phyloP scores from a whole-genome alignment of 2,113 vertebrate species.

The Coryphaenoides rupestris region DNA sequence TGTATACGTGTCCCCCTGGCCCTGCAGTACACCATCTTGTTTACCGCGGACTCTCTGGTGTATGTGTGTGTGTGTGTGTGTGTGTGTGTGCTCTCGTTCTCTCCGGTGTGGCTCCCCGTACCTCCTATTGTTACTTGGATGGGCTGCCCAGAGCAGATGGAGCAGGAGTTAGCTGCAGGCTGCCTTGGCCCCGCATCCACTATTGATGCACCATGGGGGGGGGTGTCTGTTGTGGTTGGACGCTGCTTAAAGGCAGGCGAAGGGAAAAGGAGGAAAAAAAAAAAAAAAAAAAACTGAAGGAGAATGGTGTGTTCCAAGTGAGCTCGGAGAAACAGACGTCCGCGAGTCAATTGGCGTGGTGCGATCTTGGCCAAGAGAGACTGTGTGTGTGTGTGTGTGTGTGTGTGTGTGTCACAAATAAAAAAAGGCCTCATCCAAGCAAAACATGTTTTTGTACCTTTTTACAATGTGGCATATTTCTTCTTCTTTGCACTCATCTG shows the following conservation, averaged over 20 bases:
- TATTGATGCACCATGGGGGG: constrained; percentile 52
- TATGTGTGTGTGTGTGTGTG: too few relatives aligned
- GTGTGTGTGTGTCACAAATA: too few relatives aligned
- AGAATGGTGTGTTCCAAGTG: constrained; percentile 22
- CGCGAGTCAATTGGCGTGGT: constrained; percentile 17
- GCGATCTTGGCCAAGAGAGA: constrained; percentile 9
- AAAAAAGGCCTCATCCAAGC: too few relatives aligned
- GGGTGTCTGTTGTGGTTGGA: constrained; percentile 37
- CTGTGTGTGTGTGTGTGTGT: too few relatives aligned
- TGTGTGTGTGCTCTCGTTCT: constrained; percentile 23
- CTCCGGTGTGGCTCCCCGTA: constrained; percentile 15
- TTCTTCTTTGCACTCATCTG: too few relatives aligned
- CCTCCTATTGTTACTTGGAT: constrained; percentile 17
- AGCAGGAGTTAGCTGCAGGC: constrained; percentile 52
- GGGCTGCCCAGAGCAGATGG: constrained; percentile 54
- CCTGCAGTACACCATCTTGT: too few relatives aligned
- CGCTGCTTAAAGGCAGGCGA: constrained; percentile 24
- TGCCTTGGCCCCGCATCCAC: constrained; percentile 56
- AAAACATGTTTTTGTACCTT: too few relatives aligned
- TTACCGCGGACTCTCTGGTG: background rate
- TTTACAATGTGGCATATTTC: too few relatives aligned
- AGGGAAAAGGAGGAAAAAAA: constrained; percentile 15
- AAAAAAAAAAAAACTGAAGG: constrained; percentile 5
- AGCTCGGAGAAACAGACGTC: constrained; percentile 13
- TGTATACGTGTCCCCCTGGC: too few relatives aligned